Base-by-base conservation (phyloP, 92 coral and sea anemone species). In the Parazoanthus swiftii region DNA sequence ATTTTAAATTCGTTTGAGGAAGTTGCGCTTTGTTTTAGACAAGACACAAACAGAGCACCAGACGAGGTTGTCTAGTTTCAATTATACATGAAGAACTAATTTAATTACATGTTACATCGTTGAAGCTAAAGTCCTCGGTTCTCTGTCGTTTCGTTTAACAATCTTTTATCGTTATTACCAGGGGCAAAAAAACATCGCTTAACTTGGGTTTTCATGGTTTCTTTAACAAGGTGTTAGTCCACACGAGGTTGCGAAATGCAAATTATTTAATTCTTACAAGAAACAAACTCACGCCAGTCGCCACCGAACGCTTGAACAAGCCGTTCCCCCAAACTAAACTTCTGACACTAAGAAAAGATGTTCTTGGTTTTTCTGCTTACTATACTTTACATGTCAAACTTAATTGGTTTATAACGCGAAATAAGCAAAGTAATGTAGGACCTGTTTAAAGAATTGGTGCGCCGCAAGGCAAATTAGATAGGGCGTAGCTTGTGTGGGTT, bases 81-180 rank as follows among this genome's bases (percentile, higher is more conserved):
- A 91, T 93, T 89, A 90, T 89, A 89, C 35, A 91, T 85, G 85
- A 89, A 70, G 73, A 86, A 70, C 82, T 93, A 93, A 93, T 91
- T 90, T 68, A 91, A 93, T 89, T 88, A 93, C 80, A 86, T 59
- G 48, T 37, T 78, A 85, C 48, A 71, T 35, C 79, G 46, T 84
- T 13, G 46, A 71, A 71, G 67, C 15, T 84, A 84, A 84, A 50
- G 44, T 84, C 78, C 44, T 70, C 29, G 39, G 25, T 68, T 2
- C 15, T 68, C 79, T 71, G n/a, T 51, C n/a, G n/a, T 70, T 72
- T 70, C 79, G 56, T 18, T 48, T 84, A 29, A 50, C 59, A 71
- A 48, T 3, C 25, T 20, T 46, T 33, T 50, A 26, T 83, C 25
- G 15, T 13, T 71, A 42, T 35, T 25, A 51, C 46, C 13, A 68